Evolutionary conservation across 2,113 vertebrate species (phyloP), one percentile per base, ranked within the genome.

Genomic region (Todiramphus saurophagus): DNA sequence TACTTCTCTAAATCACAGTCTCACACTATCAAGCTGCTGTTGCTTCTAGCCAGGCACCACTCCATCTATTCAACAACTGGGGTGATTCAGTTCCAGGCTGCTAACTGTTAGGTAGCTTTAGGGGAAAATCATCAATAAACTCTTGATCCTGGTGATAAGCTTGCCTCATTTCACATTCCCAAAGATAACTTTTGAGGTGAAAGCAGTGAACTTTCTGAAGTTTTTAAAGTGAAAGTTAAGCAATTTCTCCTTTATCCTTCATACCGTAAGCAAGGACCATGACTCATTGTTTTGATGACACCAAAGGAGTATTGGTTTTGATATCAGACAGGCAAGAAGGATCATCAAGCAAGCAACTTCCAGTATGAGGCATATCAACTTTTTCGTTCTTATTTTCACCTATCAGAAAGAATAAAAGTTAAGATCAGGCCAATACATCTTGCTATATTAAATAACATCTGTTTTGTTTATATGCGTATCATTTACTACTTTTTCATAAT

Each of bases 1-100:
- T 86, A 44, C 76, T 90, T 67, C 93, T 74, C 39, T 96, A 95
- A 96, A 97, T 96, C 89, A 93, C 51, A 75, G 46, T 17, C 79
- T 62, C 21, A 72, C 1, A 4, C 59, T 85, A 79, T 87, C 50
- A 90, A 83, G 73, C 24, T 94, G 68, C 64, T 90, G 18, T 18
- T 96, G 50, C 94, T 93, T 90, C 59, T 53, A 93, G 59, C 28
- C 58, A 82, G 79, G 27, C 56, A 76, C 68, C 30, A 78, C 64
- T 96, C 75, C 80, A 91, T 88, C 84, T 91, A 44, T 55, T 88
- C 68, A 92, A 60, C 60, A 74, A 15, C 72, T 80, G 75, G 68
- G 30, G 73, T 83, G 82, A 93, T 88, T 93, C 76, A 90, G 35
- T 68, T 92, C 60, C 53, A 81, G 64, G 63, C 31, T 59, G 23